Conservation (phyloP, 2,888 invertebrate species). For the Noctua pronuba region DNA sequence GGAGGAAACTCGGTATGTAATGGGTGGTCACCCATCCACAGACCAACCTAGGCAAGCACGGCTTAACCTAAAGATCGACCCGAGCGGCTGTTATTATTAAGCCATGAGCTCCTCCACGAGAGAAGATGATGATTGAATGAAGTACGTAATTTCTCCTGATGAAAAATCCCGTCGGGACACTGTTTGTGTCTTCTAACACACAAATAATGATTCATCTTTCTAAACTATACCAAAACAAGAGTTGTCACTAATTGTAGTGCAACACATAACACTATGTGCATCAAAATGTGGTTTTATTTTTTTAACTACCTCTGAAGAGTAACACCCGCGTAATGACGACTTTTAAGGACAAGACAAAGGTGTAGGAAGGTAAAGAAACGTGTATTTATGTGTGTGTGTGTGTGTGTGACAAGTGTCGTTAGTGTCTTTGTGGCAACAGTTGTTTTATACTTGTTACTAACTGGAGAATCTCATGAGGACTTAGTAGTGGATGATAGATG, state of each 20-base stretch:
- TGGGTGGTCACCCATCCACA: too few relatives aligned
- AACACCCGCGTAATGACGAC: constrained; percentile 52
- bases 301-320: constrained; percentile 59
- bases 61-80: too few relatives aligned
- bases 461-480: constrained; percentile 17
- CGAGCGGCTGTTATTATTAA: too few relatives aligned
- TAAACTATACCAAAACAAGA: constrained; percentile 7
- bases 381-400: constrained; percentile 8
- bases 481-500: background rate
- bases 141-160: background rate
- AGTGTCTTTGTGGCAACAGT: constrained; percentile 52
- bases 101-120: too few relatives aligned
- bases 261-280: background rate
- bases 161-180: background rate
- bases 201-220: background rate
- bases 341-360: constrained; percentile 38
- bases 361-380: constrained; percentile 33
- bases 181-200: background rate
- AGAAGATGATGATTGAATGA: too few relatives aligned
- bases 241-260: constrained; percentile 60
- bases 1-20: too few relatives aligned
- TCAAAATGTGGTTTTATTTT: constrained; percentile 65
- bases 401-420: constrained; percentile 44
- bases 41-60: too few relatives aligned
- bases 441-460: constrained; percentile 27